phyloP scores from a whole-genome alignment of 2,113 vertebrate genomes.

The Scalopus aquaticus region DNA sequence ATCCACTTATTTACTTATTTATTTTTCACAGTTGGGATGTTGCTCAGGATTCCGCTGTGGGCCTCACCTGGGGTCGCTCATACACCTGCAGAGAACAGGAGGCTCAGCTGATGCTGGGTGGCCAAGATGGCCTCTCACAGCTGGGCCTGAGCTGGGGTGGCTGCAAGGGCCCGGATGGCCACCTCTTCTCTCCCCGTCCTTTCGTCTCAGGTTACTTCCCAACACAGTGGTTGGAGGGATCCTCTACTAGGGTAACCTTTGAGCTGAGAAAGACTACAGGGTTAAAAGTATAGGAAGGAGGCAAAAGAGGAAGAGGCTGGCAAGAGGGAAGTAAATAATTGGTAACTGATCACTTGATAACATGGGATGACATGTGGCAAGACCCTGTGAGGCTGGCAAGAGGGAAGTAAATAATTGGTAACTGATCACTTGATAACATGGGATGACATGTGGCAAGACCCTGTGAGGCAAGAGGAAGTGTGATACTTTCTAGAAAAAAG shows the following conservation, averaged over 20 bases:
- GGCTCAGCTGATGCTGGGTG: accelerated
- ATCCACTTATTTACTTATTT: neutral
- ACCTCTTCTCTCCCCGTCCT: neutral
- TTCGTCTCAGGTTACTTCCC: neutral
- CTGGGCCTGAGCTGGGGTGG: neutral
- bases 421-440: neutral
- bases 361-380: neutral
- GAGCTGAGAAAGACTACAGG: neutral
- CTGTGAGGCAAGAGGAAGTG: neutral
- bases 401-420: neutral
- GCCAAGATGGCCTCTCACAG: accelerated
- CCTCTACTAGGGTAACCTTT: neutral
- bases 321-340: neutral
- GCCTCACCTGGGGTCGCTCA: neutral
- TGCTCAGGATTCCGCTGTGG: neutral
- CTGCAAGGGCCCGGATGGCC: neutral
- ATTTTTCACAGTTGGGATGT: neutral
- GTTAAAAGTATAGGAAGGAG: neutral
- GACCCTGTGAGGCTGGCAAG: neutral
- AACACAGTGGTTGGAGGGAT: neutral
- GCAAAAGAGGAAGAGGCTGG: neutral
- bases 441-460: neutral
- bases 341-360: neutral
- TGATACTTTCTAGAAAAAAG: neutral
- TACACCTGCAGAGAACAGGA: neutral